Evolutionary conservation across 2,113 vertebrate genomes (phyloP), one percentile per base, ranked within the genome.

Genomic region (Catharus bicknelli): DNA sequence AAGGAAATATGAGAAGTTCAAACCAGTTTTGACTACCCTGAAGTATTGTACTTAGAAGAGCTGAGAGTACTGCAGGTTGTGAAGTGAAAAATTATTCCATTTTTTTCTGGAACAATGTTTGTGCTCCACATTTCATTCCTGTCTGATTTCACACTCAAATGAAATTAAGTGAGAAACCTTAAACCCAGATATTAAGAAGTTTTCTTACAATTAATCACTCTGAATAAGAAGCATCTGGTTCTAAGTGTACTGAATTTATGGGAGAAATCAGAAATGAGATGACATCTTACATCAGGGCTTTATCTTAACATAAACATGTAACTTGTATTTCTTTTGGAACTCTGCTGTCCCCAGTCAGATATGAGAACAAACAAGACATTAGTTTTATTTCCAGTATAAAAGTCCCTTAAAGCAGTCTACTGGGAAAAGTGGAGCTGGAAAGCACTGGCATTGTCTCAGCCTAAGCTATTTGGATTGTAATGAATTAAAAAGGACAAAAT

Each of bases 261-360:
- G 51, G 30, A 89, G 75, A 80, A 79, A 80, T 77, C 78, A 91
- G 67, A 94, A 90, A 82, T 43, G 47, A 90, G 47, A 88, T 80
- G 78, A 80, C 63, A 90, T 92, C 76, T 88, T 80, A 29, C 47
- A 83, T 47, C 63, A 45, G 53, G 72, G 67, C 79, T 92, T 20
- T 91, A 90, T 94, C 91, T 85, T 94, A 95, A 85, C 27, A 80
- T 88, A 92, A 96, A 86, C 83, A 96, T 95, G 79, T 93, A 68
- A 47, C 55, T 42, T n/a, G 25, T 92, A 77, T 95, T 96, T 95
- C 81, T 91, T 89, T 94, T 95, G 89, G 91, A 95, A 77, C 54
- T 88, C 40, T 66, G 68, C 78, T 94, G 50, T 77, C 59, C 74
- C n/a, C 69, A 67, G 67, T 51, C 67, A 87, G 47, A 90, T 92